Conservation (phyloP, 2,888 invertebrate species). For the Anaspis maculata region DNA sequence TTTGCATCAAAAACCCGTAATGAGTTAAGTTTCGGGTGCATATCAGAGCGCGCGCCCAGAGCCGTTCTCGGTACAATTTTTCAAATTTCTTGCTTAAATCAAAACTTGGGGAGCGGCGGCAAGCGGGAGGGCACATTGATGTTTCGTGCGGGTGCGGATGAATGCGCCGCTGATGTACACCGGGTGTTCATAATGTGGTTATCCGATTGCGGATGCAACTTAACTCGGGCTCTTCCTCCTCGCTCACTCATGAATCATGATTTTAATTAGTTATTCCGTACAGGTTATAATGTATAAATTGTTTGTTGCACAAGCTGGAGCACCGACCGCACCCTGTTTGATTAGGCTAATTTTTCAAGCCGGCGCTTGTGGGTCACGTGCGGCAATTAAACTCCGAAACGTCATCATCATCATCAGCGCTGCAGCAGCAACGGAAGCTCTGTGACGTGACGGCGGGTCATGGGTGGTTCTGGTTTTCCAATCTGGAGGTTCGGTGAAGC, state of each 20-base stretch:
- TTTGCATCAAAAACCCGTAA: too few relatives aligned
- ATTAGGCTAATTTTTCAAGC: conserved; percentile 5
- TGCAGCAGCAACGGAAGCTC: too few relatives aligned
- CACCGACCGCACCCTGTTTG: conserved; percentile 2
- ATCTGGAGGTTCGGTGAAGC: too few relatives aligned
- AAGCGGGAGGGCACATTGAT: conserved; percentile 15
- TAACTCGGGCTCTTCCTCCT: conserved; percentile 30
- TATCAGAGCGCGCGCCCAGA: too few relatives aligned
- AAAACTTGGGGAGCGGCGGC: conserved; percentile 11
- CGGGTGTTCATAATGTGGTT: conserved; percentile 42
- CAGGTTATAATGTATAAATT: conserved; percentile 40
- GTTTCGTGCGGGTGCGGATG: conserved; percentile 14
- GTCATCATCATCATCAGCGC: too few relatives aligned
- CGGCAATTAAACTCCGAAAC: too few relatives aligned
- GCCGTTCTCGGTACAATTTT: conserved; percentile 8
- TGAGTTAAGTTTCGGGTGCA: too few relatives aligned
- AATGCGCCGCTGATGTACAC: conserved; percentile 26
- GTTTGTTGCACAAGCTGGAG: conserved; percentile 17
- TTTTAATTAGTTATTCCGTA: conserved; percentile 42
- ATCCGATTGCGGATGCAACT: conserved; percentile 33
- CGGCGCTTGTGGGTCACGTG: too few relatives aligned
- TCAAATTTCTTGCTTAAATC: conserved; percentile 15
- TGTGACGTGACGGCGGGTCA: too few relatives aligned
- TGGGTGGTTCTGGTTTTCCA: too few relatives aligned
- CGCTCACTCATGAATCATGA: conserved; percentile 34